Evolutionary conservation across 1,140 invertebrate species (phyloP), one percentile per base, ranked within the genome.

Genomic region (Drosophila dunni): DNA sequence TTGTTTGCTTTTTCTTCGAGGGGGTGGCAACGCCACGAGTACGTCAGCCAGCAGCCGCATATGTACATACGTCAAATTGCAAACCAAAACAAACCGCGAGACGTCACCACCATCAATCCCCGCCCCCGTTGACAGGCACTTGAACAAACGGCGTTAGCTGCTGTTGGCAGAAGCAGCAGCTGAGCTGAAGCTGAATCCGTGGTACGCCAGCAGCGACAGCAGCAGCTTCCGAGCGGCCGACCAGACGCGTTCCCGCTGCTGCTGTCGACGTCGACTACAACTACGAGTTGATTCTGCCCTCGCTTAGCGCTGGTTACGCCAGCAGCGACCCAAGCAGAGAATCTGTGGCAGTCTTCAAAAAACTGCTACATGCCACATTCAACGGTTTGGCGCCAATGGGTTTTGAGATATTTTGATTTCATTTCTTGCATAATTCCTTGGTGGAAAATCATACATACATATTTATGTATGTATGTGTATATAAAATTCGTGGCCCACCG

Each of bases 21-120:
- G 8, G 71, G 65, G 51, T 74, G 65, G 71, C 71, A 69, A 74
- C 71, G 71, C 65, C 57, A 50, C 29, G 13, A 42, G 20, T 20
- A 58, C 45, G 53, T 65, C 53, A 71, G 15, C 24, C 42, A n/a
- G 20, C n/a, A 29, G 24, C 24, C 24, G 24, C 51, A 64, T 61
- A 51, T 46, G 57, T 70, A 70, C 56, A 61, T 45, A 34, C 79
- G 76, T 73, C 81, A 83, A 83, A 79, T 79, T 63, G 63, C 62
- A 65, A 81, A 83, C 81, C 81, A 83, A 84, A 83, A 83, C 81
- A 83, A 83, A 83, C 79, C 79, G 66, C 74, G 72, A 81, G 56
- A 70, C 76, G 67, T 76, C 73, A 69, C 40, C 66, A 42, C 4
- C 42, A 42, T 62, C 66, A 48, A 29, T 54, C 57, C 48, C 33